These are phyloP conservation scores for Pan troglodytes DNA, from an alignment of 2,113 vertebrate genomes.

Conservation along the genomic window NHGRI_mPanTro3-v2.1_pri NC_072402.2:140258001-140258500, in stretches of 20 bases:
- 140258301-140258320: slow-evolving; percentile 66
- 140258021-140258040: slow-evolving; percentile 13
- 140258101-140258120: slow-evolving; percentile 75
- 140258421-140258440: not conserved
- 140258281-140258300: slow-evolving; percentile 76
- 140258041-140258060: slow-evolving; percentile 62
- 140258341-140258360: slow-evolving; percentile 60
- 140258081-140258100: slow-evolving; percentile 74
- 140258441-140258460: not conserved
- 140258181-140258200: slow-evolving; percentile 78
- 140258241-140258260: slow-evolving; percentile 70
- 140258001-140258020: slow-evolving; percentile 52
- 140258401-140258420: not conserved
- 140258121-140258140: slow-evolving; percentile 73
- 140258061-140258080: slow-evolving; percentile 73
- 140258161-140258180: slow-evolving; percentile 80
- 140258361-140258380: slow-evolving; percentile 59
- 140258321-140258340: slow-evolving; percentile 64
- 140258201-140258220: slow-evolving; percentile 85
- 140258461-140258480: not conserved
- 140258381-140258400: slow-evolving; percentile 29
- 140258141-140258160: slow-evolving; percentile 81
- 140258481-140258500: not conserved
- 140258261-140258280: slow-evolving; percentile 78
- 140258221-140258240: slow-evolving; percentile 81